Conservation (phyloP, 2,113 vertebrate species). For the Takifugu flavidus region DNA sequence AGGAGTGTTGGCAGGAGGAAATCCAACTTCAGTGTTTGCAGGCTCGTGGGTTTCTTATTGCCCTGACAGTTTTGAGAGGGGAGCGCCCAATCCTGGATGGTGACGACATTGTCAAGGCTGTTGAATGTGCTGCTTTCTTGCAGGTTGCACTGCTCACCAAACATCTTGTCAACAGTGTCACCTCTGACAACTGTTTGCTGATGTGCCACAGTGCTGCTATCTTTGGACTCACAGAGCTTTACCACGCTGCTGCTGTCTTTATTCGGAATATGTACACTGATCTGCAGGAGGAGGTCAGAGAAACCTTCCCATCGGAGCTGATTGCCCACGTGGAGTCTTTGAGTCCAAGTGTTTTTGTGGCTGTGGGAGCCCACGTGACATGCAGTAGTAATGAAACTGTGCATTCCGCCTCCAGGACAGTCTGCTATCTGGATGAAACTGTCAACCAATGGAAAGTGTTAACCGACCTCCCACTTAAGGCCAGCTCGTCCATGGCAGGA, state of each 20-base stretch:
- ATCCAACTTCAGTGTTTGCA: slow-evolving; percentile 76
- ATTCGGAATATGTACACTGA: slow-evolving; percentile 79
- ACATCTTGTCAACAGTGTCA: slow-evolving; percentile 77
- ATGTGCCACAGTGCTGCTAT: slow-evolving; percentile 82
- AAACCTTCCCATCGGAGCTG: slow-evolving; percentile 72
- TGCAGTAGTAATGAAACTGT: slow-evolving; percentile 69
- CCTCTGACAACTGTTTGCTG: slow-evolving; percentile 83
- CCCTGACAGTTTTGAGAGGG: slow-evolving; percentile 75
- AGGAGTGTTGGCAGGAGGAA: slow-evolving; percentile 80
- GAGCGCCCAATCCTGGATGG: slow-evolving; percentile 72
- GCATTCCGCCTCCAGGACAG: slow-evolving; percentile 81
- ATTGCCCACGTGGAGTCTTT: slow-evolving; percentile 78
- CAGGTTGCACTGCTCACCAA: slow-evolving; percentile 78
- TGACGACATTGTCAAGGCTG: slow-evolving; percentile 75
- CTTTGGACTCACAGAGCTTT: slow-evolving; percentile 82
- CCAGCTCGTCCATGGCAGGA: slow-evolving; percentile 87
- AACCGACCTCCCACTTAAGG: slow-evolving; percentile 79
- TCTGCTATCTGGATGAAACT: slow-evolving; percentile 86
- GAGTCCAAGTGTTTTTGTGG: slow-evolving; percentile 78
- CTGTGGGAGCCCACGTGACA: slow-evolving; percentile 81
- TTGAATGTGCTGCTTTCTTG: slow-evolving; percentile 76
- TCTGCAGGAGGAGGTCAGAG: slow-evolving; percentile 68
- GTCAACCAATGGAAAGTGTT: slow-evolving; percentile 80
- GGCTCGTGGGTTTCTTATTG: slow-evolving; percentile 74
- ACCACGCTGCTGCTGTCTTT: slow-evolving; percentile 77